phyloP scores from a whole-genome alignment of 2,113 vertebrate genomes.

The Myiozetetes cayanensis region DNA sequence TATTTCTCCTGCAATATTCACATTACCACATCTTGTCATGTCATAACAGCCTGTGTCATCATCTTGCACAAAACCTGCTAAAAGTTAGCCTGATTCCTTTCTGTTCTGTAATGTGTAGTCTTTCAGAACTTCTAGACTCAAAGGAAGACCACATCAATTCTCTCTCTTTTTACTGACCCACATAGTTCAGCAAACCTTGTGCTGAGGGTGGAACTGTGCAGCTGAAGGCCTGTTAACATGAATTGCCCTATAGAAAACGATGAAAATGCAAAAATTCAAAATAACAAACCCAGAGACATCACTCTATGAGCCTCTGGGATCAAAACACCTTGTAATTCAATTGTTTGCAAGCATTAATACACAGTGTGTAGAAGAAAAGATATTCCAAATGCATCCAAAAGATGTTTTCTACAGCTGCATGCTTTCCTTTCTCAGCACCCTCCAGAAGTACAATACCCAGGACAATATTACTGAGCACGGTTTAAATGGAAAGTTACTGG shows the following conservation, averaged over 20 bases:
- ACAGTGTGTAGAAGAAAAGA: neutral
- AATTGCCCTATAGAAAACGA: neutral
- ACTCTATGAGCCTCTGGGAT: neutral
- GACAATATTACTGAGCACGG: neutral
- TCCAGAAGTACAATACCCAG: neutral
- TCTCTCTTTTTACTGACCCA: neutral
- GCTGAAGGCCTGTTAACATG: neutral
- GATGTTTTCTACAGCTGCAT: neutral
- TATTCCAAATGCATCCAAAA: neutral
- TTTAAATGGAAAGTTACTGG: conserved; percentile 4
- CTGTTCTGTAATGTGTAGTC: neutral
- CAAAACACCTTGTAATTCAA: neutral
- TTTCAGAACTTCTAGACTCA: neutral
- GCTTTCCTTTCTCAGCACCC: neutral
- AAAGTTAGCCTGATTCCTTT: neutral
- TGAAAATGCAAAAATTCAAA: neutral
- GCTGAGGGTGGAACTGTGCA: neutral
- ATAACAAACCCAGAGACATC: neutral
- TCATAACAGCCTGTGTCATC: neutral
- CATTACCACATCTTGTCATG: neutral
- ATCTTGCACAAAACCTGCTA: neutral
- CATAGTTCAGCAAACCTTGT: neutral
- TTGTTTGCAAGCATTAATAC: neutral
- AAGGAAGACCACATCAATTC: neutral
- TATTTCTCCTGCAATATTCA: neutral